These are phyloP conservation scores for Etheostoma nigrum DNA, from an alignment of 2,797 vertebrate species.

Conservation along the genomic window DNA sequence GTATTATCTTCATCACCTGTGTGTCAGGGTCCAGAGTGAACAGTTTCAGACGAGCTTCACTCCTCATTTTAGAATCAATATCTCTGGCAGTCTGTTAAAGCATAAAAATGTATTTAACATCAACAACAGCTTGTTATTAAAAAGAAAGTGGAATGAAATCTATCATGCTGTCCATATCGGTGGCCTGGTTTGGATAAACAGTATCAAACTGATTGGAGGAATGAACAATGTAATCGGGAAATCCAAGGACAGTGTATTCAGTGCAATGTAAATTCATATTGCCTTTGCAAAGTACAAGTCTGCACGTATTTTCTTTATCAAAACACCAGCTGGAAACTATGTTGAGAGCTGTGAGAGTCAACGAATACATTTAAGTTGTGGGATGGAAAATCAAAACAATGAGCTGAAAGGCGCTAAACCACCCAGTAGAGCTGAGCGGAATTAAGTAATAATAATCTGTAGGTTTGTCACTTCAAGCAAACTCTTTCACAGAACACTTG, in stretches of 20 bases:
- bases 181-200: not conserved
- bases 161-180: not conserved
- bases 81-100: constrained; percentile 89
- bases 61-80: constrained; percentile 93
- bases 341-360: too few relatives aligned
- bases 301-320: not conserved
- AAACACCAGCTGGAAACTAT: too few relatives aligned
- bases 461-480: not conserved
- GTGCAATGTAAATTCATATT: not conserved
- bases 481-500: not conserved
- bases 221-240: not conserved
- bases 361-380: too few relatives aligned
- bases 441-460: not conserved
- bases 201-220: not conserved
- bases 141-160: not conserved
- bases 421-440: not conserved
- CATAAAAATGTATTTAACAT: not conserved
- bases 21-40: constrained; percentile 96
- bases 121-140: not conserved
- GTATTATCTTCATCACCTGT: constrained; percentile 85
- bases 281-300: not conserved
- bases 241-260: constrained; percentile 10
- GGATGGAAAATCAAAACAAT: not conserved
- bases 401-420: not conserved
- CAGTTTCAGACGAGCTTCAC: constrained; percentile 93